These are phyloP conservation scores for Crax fasciolata DNA, from an alignment of 2,797 vertebrate species.

Conservation along the genomic window DNA sequence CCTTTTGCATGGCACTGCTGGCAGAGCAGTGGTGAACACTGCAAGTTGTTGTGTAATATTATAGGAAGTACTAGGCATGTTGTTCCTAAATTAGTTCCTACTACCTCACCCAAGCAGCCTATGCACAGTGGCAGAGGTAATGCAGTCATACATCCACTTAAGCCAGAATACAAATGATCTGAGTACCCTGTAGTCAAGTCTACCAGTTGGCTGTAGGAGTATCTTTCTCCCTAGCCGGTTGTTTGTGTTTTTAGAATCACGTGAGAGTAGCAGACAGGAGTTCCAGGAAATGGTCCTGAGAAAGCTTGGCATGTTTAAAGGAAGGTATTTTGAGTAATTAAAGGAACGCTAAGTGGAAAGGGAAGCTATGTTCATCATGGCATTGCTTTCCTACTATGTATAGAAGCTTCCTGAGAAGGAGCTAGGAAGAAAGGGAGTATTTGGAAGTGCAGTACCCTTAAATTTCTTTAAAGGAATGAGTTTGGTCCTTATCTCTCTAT, in stretches of 20 bases:
- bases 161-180: background rate
- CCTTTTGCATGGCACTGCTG: background rate
- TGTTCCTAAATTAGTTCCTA: background rate
- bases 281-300: background rate
- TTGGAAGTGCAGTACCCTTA: background rate
- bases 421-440: background rate
- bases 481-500: background rate
- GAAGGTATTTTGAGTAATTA: background rate
- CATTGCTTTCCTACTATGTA: background rate
- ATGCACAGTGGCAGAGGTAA: rapidly evolving
- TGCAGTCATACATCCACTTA: rapidly evolving
- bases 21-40: background rate
- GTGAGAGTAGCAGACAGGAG: background rate
- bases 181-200: rapidly evolving
- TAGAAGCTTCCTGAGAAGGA: background rate
- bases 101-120: background rate
- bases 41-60: background rate
- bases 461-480: background rate
- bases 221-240: rapidly evolving
- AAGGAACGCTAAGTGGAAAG: background rate
- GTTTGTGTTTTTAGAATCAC: background rate
- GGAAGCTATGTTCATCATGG: background rate
- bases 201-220: background rate
- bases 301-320: background rate
- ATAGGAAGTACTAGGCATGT: rapidly evolving